These are phyloP conservation scores for Aplidium turbinatum DNA, from an alignment of 23 tunicate genomes.

Conservation along the genomic window DNA sequence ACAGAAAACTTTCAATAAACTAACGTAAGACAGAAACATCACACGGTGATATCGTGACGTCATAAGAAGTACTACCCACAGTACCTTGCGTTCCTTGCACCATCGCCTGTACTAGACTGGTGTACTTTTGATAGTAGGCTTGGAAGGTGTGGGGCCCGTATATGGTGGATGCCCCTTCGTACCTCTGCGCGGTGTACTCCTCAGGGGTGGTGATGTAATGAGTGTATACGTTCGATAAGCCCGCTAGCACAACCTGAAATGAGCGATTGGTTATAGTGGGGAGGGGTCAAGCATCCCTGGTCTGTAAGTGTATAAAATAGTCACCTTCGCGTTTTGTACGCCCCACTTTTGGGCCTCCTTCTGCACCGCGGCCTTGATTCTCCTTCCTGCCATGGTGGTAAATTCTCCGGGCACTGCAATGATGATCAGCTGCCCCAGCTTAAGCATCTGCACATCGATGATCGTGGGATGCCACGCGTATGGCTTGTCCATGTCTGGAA, in stretches of 20 bases:
- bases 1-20: no score
- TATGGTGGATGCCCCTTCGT: conserved; percentile 94
- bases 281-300: neutral
- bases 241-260: conserved; percentile 81
- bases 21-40: no score
- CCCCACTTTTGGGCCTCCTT: conserved; percentile 56
- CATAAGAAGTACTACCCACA: neutral
- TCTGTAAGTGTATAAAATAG: neutral
- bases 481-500: conserved; percentile 89
- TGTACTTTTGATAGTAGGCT: conserved; percentile 71
- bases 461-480: conserved; percentile 96
- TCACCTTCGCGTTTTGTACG: conserved; percentile 68
- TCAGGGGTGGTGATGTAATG: conserved; percentile 96
- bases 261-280: neutral
- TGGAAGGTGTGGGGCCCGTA: conserved; percentile 90
- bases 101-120: conserved; percentile 41
- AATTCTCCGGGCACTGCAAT: conserved; percentile 96
- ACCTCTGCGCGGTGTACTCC: conserved; percentile 92
- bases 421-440: conserved; percentile 83
- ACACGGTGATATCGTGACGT: no score
- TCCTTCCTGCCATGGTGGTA: conserved; percentile 97
- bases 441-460: conserved; percentile 82
- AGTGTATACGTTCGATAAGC: conserved; percentile 93
- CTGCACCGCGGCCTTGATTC: conserved; percentile 69
- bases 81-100: conserved; percentile 47